phyloP scores from a whole-genome alignment of 2,113 vertebrate genomes.

The Oncorhynchus mykiss region DNA sequence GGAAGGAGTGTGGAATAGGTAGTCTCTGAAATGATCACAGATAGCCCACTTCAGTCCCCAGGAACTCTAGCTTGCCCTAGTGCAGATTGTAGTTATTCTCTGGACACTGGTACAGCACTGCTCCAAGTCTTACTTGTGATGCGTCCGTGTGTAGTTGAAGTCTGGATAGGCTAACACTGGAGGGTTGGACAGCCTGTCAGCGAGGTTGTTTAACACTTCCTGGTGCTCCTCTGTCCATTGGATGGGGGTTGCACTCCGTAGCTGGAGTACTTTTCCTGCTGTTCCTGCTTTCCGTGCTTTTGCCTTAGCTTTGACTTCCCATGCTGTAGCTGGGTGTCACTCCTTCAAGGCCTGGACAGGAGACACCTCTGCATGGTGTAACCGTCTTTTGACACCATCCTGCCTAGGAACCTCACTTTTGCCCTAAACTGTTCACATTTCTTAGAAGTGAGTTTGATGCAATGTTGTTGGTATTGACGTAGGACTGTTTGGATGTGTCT shows the following conservation, averaged over 20 bases:
- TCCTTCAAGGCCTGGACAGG: conserved; percentile 19
- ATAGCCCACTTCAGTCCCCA: not conserved
- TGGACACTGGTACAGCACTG: not conserved
- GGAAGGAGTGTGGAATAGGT: not conserved
- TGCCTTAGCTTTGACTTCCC: not conserved
- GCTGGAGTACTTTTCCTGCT: not conserved
- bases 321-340: not conserved
- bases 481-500: conserved; percentile 18
- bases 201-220: not conserved
- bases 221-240: not conserved
- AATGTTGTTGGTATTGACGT: conserved; percentile 21
- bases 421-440: conserved; percentile 40
- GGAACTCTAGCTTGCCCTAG: not conserved
- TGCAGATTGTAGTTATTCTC: not conserved
- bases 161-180: conserved; percentile 16
- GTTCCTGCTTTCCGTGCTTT: no score
- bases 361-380: conserved; percentile 21
- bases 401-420: conserved; percentile 22
- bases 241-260: not conserved
- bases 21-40: not conserved
- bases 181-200: conserved; percentile 5
- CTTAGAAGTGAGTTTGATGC: conserved; percentile 32
- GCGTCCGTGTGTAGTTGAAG: conserved; percentile 11
- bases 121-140: conserved; percentile 6
- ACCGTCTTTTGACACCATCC: conserved; percentile 25